Evolutionary conservation across 2,113 vertebrate species (phyloP).

Genomic region (Tragelaphus buxtoni): DNA sequence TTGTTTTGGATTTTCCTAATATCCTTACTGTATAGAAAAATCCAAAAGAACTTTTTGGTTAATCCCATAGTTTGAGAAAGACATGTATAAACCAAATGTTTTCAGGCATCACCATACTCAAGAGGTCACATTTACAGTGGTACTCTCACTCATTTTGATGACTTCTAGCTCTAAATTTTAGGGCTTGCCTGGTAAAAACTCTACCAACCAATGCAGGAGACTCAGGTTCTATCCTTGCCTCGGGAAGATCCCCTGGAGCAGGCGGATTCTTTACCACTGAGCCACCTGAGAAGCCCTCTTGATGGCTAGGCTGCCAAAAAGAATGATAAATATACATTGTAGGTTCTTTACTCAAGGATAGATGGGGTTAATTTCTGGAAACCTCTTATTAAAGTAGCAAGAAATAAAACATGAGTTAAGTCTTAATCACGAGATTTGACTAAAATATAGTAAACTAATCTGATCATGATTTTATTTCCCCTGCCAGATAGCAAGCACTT

Average conservation of each 20-base stretch:
- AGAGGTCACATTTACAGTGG: neutral
- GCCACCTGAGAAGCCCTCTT: neutral
- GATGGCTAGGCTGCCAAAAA: neutral
- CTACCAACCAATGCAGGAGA: neutral
- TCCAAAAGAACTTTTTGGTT: neutral
- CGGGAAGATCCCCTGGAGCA: neutral
- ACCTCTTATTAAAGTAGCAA: neutral
- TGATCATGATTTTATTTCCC: neutral
- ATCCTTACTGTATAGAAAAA: neutral
- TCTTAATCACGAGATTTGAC: neutral
- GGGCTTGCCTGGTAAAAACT: neutral
- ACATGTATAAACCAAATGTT: neutral
- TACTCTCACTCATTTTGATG: neutral
- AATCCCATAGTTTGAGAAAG: neutral
- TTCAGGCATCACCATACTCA: neutral
- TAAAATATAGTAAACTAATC: neutral
- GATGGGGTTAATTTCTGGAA: neutral
- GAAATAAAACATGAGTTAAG: neutral
- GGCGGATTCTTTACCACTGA: neutral
- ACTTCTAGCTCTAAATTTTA: neutral
- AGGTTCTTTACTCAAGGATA: neutral
- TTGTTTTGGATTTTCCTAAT: neutral
- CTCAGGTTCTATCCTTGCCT: rapidly evolving
- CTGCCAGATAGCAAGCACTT: neutral
- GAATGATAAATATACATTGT: neutral